Evolutionary conservation across 2,113 vertebrate species (phyloP).

Genomic region (Gobio gobio): DNA sequence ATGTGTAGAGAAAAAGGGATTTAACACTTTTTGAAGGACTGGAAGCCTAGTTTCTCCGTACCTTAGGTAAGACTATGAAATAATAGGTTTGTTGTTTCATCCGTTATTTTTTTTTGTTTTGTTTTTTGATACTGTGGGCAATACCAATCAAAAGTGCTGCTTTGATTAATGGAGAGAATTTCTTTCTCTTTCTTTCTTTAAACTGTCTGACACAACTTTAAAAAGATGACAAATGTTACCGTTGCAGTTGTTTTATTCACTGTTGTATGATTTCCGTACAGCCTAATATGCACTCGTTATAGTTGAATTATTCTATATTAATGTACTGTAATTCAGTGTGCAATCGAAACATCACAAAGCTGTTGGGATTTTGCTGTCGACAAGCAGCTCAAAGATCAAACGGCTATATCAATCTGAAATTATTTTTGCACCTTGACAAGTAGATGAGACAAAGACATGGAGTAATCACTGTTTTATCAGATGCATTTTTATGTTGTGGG

Average conservation of each 20-base stretch:
- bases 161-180: slow-evolving; percentile 60
- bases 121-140: slow-evolving; percentile 77
- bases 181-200: slow-evolving; percentile 60
- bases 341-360: slow-evolving; percentile 77
- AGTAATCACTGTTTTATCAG: slow-evolving; percentile 75
- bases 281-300: slow-evolving; percentile 64
- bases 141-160: slow-evolving; percentile 68
- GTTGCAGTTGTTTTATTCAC: slow-evolving; percentile 51
- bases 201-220: slow-evolving; percentile 52
- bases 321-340: slow-evolving; percentile 80
- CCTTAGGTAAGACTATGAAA: not conserved
- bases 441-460: slow-evolving; percentile 74
- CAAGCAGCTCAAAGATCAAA: slow-evolving; percentile 71
- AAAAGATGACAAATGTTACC: slow-evolving; percentile 48
- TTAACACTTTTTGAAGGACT: slow-evolving; percentile 18
- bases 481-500: slow-evolving; percentile 81
- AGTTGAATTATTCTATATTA: slow-evolving; percentile 59
- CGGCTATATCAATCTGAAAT: slow-evolving; percentile 84
- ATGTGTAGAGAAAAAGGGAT: slow-evolving; percentile 45
- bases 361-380: slow-evolving; percentile 70
- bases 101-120: no score
- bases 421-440: slow-evolving; percentile 92
- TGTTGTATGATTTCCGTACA: slow-evolving; percentile 63
- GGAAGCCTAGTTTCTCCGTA: slow-evolving; percentile 18
- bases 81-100: not conserved